Base-by-base conservation (phyloP, 2,888 invertebrate genomes). In the Cerastoderma edule region DNA sequence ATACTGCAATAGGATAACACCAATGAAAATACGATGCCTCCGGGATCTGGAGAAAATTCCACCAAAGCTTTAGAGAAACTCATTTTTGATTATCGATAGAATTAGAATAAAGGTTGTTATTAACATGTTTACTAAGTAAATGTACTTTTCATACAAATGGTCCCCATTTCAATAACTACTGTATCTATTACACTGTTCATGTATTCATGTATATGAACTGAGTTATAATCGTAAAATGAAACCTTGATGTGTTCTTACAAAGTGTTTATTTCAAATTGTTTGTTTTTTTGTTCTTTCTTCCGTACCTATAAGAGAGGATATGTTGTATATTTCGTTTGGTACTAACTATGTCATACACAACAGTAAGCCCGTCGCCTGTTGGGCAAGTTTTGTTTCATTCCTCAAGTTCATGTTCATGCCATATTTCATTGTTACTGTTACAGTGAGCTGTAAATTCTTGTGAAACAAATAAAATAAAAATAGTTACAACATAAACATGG, bases 401-500 rank as follows among this genome's bases (percentile, higher is more conserved):
- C 60, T 39, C 35, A 24, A 39, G n/a, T 33, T 39, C 60, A 60
- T 60, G 13, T 24, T 60, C 60, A 60, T 60, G 60, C 60, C 60
- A 60, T 60, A 60, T n/a, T 60, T 60, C 35, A 39, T 39, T 60
- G 60, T 60, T 60, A n/a, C 24, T n/a, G 50, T 50, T 50, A 50
- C 22, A n/a, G 50, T 50, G 39, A 60, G 60, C 39, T 60, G 60
- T 60, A 60, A 60, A 60, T 60, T 39, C 33, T 60, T 60, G 60
- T 35, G 35, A 39, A 60, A 60, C 32, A 60, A 60, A 60, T 60
- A n/a, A n/a, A n/a, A n/a, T n/a, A 50, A 60, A 60, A 60, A 60
- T 60, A 60, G 60, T 60, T 60, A 60, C 60, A 39, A 60, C 39
- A 57, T 39, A 60, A n/a, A n/a, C n/a, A n/a, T n/a, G n/a, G n/a